Evolutionary conservation across 2,797 vertebrate species (phyloP), one percentile per base, ranked within the genome.

Genomic region (Poeciliopsis infans): DNA sequence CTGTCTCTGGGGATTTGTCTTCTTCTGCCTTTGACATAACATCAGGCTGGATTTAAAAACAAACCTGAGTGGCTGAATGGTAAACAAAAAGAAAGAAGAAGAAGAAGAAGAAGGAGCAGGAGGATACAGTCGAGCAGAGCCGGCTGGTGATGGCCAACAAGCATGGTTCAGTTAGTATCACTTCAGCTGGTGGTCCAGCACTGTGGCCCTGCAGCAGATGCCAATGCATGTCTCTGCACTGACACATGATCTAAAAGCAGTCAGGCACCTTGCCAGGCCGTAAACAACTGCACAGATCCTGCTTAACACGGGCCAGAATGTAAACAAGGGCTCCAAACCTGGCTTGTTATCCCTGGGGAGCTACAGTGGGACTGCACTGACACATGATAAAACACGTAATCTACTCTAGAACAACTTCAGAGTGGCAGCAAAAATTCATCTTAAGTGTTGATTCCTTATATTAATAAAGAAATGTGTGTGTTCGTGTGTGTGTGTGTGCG

Each of bases 231-330:
- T 79, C 83, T 89, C 16, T 77, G 77, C 80, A 47, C 86, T 92
- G 90, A 92, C 89, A 90, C 85, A 86, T 74, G 64, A 83, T 89
- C 91, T 91, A 91, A 93, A 93, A 90, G 81, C 7, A 83, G 85
- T 77, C 84, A 68, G 86, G 86, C 86, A 87, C 83, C 81, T 83
- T 74, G 87, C 85, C 90, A 89, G 77, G 64, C 79, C 45, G 73
- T 84, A 91, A 90, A 91, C 84, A 74, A 83, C 82, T 73, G 83
- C 86, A 79, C n/a, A 70, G 83, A 59, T 71, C 72, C 18, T 43
- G 43, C 68, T 72, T 41, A 46, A 45, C 81, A 74, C 18, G 64
- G 75, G 85, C 78, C 80, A 77, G 76, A 73, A 79, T 76, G 83
- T 87, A 91, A 91, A 89, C 86, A 79, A 84, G 79, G 53, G 75